phyloP scores from a whole-genome alignment of 2,888 invertebrate species.

The Hemistola chrysoprasaria region DNA sequence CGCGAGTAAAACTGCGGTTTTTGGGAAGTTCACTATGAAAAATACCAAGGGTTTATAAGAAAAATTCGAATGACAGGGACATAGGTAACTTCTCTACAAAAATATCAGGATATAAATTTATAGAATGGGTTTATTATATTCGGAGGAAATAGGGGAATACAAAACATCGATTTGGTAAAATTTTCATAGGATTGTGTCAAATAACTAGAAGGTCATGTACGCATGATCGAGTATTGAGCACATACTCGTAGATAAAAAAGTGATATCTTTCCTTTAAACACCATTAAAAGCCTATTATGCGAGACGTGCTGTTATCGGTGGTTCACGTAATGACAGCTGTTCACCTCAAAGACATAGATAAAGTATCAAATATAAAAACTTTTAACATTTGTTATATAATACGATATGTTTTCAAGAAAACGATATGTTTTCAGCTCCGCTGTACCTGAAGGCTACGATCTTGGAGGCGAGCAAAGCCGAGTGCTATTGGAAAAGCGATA shows the following conservation, averaged over 20 bases:
- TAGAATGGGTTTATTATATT: too few relatives aligned
- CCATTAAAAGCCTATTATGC: conserved; percentile 14
- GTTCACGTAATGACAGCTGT: conserved; percentile 4
- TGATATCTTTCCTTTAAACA: conserved; percentile 1
- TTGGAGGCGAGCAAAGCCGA: conserved; percentile 85
- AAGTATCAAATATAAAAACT: conserved; percentile 2
- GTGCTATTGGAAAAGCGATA: conserved; percentile 87
- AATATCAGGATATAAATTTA: too few relatives aligned
- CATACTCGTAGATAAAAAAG: conserved; percentile 4
- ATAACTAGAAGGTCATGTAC: too few relatives aligned
- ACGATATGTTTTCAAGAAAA: conserved; percentile 7
- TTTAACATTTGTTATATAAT: conserved; percentile 10
- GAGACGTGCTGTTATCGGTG: conserved; percentile 2
- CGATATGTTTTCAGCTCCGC: conserved; percentile 76
- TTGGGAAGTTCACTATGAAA: too few relatives aligned
- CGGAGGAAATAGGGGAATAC: too few relatives aligned
- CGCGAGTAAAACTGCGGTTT: too few relatives aligned
- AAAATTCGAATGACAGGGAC: too few relatives aligned
- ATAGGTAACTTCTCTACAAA: too few relatives aligned
- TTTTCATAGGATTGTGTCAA: too few relatives aligned
- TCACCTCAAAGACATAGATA: background rate
- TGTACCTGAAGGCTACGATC: conserved; percentile 90
- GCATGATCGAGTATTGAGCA: too few relatives aligned
- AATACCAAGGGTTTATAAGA: too few relatives aligned
- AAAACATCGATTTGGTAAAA: too few relatives aligned